Conservation (phyloP, 2,113 vertebrate species). For the Boleophthalmus pectinirostris region DNA sequence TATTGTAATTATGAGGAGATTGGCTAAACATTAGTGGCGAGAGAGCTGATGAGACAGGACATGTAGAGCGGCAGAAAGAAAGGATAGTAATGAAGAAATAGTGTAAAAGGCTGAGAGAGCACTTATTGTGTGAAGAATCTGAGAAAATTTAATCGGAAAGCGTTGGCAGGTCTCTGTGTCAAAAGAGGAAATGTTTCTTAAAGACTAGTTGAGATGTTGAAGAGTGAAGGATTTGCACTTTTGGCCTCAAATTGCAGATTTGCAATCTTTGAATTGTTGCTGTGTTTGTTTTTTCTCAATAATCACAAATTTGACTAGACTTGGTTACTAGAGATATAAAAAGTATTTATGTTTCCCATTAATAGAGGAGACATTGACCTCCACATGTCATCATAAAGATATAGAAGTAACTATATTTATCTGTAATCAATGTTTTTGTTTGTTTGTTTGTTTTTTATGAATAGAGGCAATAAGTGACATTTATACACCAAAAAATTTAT, state of each 20-base stretch:
- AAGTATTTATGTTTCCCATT: not conserved
- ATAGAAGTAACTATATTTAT: too few relatives aligned
- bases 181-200: slow-evolving; percentile 44
- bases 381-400: too few relatives aligned
- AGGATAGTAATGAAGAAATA: slow-evolving; percentile 48
- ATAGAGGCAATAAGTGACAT: too few relatives aligned
- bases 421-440: too few relatives aligned
- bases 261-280: not conserved
- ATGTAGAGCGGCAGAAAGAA: slow-evolving; percentile 29
- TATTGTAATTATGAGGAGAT: slow-evolving; percentile 50
- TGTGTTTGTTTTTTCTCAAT: not conserved
- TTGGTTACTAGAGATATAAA: not conserved
- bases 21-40: slow-evolving; percentile 37
- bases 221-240: slow-evolving; percentile 19
- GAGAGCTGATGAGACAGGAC: slow-evolving; percentile 36
- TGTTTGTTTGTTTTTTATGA: too few relatives aligned
- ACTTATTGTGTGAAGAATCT: slow-evolving; percentile 60
- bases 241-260: not conserved
- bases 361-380: too few relatives aligned
- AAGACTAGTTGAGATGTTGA: slow-evolving; percentile 18
- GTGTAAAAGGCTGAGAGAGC: slow-evolving; percentile 53
- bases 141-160: slow-evolving; percentile 65
- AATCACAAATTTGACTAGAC: not conserved
- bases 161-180: slow-evolving; percentile 42
- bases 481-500: too few relatives aligned